These are phyloP conservation scores for Drosophila acutilabella DNA, from an alignment of 2,888 invertebrate species.

Conservation along the genomic window DNA sequence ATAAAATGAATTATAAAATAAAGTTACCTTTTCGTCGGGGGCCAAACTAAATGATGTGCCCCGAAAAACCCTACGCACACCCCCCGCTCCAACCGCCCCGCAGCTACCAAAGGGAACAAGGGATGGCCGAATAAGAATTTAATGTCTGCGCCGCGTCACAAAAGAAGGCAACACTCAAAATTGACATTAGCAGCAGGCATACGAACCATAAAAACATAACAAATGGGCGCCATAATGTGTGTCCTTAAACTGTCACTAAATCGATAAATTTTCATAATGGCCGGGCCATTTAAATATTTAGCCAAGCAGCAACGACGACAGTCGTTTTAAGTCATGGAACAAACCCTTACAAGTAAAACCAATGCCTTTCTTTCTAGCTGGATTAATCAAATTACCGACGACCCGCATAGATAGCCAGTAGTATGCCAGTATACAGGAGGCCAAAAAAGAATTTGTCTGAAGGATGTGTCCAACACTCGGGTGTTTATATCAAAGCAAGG, in stretches of 20 bases:
- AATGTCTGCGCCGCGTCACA: constrained; percentile 67
- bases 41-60: constrained; percentile 66
- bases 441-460: constrained; percentile 5
- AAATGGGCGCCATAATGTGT: constrained; percentile 82
- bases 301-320: constrained; percentile 28
- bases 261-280: constrained; percentile 83
- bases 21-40: constrained; percentile 73
- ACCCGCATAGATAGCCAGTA: constrained; percentile 63
- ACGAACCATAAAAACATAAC: constrained; percentile 80
- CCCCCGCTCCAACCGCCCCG: neutral
- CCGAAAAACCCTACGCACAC: constrained; percentile 1
- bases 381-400: constrained; percentile 78
- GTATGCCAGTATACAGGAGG: neutral
- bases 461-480: constrained; percentile 14
- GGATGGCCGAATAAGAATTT: constrained; percentile 46
- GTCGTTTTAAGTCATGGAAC: constrained; percentile 2
- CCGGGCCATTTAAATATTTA: constrained; percentile 80
- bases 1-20: constrained; percentile 81
- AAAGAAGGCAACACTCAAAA: constrained; percentile 72
- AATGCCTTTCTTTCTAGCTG: constrained; percentile 52
- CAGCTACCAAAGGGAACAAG: neutral
- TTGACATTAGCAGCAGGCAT: constrained; percentile 79
- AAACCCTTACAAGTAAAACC: constrained; percentile 57
- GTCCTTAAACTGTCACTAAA: constrained; percentile 83
- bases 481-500: constrained; percentile 72